These are phyloP conservation scores for Scatophagus argus DNA, from an alignment of 2,113 vertebrate genomes.

Conservation along the genomic window DNA sequence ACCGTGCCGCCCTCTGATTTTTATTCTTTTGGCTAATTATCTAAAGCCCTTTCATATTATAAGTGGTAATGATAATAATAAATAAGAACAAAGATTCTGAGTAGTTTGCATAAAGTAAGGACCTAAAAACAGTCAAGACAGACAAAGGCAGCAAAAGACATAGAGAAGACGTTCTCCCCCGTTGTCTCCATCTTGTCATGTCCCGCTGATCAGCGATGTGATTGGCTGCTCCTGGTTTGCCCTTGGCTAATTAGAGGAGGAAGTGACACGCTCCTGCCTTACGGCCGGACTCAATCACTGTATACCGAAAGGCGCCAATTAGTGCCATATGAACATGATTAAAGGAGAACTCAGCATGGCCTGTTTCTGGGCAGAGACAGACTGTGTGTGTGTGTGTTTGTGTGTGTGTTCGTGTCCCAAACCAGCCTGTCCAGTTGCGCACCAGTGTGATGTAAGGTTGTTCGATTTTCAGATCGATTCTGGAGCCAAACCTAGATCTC, in stretches of 20 bases:
- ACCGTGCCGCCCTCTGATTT: too few species aligned
- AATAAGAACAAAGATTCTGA: neutral
- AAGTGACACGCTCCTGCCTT: slow-evolving; percentile 69
- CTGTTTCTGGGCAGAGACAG: slow-evolving; percentile 68
- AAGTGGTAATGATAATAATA: neutral
- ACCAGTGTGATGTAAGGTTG: slow-evolving; percentile 73
- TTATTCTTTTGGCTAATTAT: too few species aligned
- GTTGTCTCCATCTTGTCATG: slow-evolving; percentile 22
- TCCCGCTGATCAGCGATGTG: slow-evolving; percentile 47
- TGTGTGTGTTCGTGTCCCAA: slow-evolving; percentile 24
- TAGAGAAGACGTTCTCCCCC: neutral
- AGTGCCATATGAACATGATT: slow-evolving; percentile 72
- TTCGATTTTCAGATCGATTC: slow-evolving; percentile 79
- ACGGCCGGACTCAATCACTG: slow-evolving; percentile 67
- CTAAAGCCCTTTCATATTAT: neutral
- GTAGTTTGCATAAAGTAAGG: neutral
- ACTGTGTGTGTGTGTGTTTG: slow-evolving; percentile 6
- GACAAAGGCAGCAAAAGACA: neutral
- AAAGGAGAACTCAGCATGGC: slow-evolving; percentile 54
- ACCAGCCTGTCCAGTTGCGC: slow-evolving; percentile 68
- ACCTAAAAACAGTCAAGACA: slow-evolving; percentile 1
- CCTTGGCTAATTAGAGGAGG: slow-evolving; percentile 71
- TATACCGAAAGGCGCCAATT: slow-evolving; percentile 76
- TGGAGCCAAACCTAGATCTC: slow-evolving; percentile 76
- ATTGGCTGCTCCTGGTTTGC: slow-evolving; percentile 59